A percentile compares a stretch with the other conserved stretches of the same genome.
Evolutionary conservation across 2,797 vertebrate species (phyloP).

Genomic region (Gila robusta): DNA sequence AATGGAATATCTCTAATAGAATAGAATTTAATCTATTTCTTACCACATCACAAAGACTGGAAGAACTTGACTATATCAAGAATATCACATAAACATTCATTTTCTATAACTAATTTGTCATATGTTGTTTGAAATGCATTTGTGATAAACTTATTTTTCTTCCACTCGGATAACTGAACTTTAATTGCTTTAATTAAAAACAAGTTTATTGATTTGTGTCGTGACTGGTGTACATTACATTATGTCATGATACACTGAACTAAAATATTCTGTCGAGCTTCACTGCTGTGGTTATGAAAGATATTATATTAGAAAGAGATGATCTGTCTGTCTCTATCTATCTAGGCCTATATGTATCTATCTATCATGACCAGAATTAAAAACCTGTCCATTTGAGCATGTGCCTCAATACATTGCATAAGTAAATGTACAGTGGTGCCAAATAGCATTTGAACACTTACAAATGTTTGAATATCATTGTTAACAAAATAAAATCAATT

Average conservation of each 20-base stretch:
- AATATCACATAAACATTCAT: too few relatives aligned
- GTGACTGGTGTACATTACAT: not conserved
- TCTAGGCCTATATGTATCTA: too few relatives aligned
- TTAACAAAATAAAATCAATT: too few relatives aligned
- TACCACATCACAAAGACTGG: not conserved
- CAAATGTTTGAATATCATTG: not conserved
- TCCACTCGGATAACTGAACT: not conserved
- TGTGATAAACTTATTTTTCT: not conserved
- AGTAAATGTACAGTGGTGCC: not conserved
- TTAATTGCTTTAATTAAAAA: slow-evolving; percentile 1
- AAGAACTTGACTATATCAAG: not conserved
- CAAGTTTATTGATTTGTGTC: not conserved
- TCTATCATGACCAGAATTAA: not conserved
- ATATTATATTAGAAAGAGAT: slow-evolving; percentile 17
- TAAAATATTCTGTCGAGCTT: slow-evolving; percentile 2
- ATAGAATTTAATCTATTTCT: not conserved
- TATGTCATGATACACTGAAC: not conserved
- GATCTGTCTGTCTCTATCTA: not conserved
- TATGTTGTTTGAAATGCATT: not conserved
- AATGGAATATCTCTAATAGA: not conserved
- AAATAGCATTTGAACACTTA: not conserved
- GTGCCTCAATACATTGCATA: not conserved
- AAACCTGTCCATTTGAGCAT: not conserved
- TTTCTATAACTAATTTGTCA: not conserved
- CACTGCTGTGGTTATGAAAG: slow-evolving; percentile 6